Evolutionary conservation across 2,888 invertebrate genomes (phyloP), one percentile per base, ranked within the genome.

Genomic region (Cheilosia urbana): DNA sequence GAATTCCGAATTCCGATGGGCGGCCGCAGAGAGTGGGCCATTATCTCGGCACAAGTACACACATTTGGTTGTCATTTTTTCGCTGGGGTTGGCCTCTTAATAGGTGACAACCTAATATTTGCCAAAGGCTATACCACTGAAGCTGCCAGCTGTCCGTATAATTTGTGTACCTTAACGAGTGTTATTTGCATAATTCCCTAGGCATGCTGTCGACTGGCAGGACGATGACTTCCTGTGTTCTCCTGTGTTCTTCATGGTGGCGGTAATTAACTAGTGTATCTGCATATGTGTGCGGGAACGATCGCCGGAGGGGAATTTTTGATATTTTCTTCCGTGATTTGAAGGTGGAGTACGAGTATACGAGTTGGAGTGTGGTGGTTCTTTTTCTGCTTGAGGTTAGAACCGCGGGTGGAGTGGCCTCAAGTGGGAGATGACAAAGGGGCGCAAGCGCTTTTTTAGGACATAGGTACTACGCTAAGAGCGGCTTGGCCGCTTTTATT

Each of bases 91-190:
- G 81, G 72, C 71, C 69, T 77, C 34, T 62, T 85, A 85, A 85
- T 77, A 55, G 80, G 76, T 85, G 85, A 85, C 85, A 85, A 77
- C 76, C 85, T 81, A 85, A 85, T 81, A 77, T 72, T 72, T 62
- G 81, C 85, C 68, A 21, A 17, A 19, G 47, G 80, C 55, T n/a
- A n/a, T 37, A 2, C 47, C 27, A 19, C 24, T 30, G 57, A 19
- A 51, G 19, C 30, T 21, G 17, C 30, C 55, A 24, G 62, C 45
- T 24, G 51, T 15, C 13, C 24, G 34, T 83, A 60, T 81, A 81
- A 81, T 85, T 85, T 77, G 65, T 55, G 57, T 27, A 11, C 7
- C 51, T 21, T 71, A 9, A 75, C 71, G 47, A 68, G 81, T 81
- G 76, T 72, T 77, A 81, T 85, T 85, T 85, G 85, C 81, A 85